These are phyloP conservation scores for Psix sp. DNA, from an alignment of 1,140 invertebrate genomes.

Conservation along the genomic window DNA sequence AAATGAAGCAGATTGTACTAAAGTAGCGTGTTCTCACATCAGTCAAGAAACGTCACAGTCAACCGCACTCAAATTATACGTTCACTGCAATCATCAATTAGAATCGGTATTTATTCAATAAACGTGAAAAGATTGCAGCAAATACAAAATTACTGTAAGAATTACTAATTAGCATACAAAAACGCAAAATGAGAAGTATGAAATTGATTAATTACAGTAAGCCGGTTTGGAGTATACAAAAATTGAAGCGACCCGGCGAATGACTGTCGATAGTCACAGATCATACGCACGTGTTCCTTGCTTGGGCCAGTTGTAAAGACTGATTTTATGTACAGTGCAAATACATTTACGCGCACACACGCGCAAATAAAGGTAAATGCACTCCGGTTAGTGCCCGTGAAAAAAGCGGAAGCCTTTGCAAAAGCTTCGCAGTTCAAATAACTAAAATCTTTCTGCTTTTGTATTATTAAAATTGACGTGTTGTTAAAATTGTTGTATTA, in stretches of 20 bases:
- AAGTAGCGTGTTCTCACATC: conserved; percentile 17
- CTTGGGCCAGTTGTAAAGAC: not conserved
- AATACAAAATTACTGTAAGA: not conserved
- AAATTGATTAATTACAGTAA: no score
- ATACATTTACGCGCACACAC: conserved; percentile 1
- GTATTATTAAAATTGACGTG: no score
- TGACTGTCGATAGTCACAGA: no score
- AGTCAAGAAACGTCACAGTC: conserved; percentile 19
- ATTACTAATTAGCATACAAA: conserved; percentile 24
- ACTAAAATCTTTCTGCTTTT: no score
- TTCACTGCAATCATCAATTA: conserved; percentile 15
- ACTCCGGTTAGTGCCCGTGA: conserved; percentile 5
- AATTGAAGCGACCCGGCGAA: no score
- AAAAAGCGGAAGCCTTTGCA: no score
- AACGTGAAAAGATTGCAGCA: conserved; percentile 8
- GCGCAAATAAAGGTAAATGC: conserved; percentile 10
- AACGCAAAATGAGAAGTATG: not conserved
- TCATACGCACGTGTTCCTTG: not conserved
- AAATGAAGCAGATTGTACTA: conserved; percentile 11
- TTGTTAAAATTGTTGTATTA: no score
- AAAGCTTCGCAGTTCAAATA: no score
- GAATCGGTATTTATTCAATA: conserved; percentile 35
- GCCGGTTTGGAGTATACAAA: no score
- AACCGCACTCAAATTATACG: conserved; percentile 29
- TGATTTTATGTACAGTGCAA: not conserved